These are phyloP conservation scores for Pangasius larnaudii DNA, from an alignment of 2,797 vertebrate genomes.

Conservation along the genomic window DNA sequence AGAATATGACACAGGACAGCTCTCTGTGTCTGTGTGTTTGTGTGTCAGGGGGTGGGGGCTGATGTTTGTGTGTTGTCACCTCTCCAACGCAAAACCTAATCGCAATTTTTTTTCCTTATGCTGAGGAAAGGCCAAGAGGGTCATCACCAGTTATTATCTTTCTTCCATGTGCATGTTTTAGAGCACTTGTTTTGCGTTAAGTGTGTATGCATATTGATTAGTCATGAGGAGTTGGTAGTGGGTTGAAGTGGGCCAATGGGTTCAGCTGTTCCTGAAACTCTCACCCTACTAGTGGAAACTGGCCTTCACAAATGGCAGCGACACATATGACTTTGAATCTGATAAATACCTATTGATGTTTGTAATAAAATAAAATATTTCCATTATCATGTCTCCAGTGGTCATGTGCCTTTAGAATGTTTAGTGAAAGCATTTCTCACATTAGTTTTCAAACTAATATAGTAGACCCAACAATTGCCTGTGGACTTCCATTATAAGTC, in stretches of 20 bases:
- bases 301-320: slow-evolving; percentile 14
- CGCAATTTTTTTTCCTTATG: background rate
- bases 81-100: slow-evolving; percentile 7
- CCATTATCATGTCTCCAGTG: slow-evolving; percentile 16
- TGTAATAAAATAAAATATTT: background rate
- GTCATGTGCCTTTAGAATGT: background rate
- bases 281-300: background rate
- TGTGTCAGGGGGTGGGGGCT: background rate
- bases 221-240: background rate
- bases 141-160: slow-evolving; percentile 2
- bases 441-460: background rate
- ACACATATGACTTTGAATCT: slow-evolving; percentile 16
- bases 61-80: background rate
- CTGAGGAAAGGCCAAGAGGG: slow-evolving; percentile 18
- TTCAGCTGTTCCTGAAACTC: slow-evolving; percentile 32
- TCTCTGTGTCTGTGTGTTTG: background rate
- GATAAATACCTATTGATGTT: slow-evolving; percentile 11
- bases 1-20: background rate
- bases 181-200: background rate
- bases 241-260: slow-evolving; percentile 5
- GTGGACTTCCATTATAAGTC: background rate
- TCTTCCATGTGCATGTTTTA: background rate
- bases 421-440: background rate
- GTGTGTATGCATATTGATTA: slow-evolving; percentile 1
- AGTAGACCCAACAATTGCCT: background rate